These are phyloP conservation scores for Salarias fasciatus DNA, from an alignment of 2,797 vertebrate genomes.

Conservation along the genomic window DNA sequence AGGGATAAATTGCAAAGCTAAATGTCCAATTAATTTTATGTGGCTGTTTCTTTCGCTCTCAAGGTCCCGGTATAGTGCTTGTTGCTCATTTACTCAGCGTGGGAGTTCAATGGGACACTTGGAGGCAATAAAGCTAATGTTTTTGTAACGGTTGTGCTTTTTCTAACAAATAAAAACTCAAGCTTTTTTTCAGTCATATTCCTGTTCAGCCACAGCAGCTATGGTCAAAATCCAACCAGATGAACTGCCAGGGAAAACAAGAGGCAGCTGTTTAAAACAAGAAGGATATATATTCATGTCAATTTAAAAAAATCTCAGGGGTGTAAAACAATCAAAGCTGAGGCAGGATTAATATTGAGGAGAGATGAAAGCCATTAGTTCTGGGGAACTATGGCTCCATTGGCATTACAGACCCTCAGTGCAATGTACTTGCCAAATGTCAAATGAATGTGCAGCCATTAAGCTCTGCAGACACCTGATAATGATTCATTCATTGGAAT, in stretches of 20 bases:
- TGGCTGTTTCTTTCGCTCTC: not conserved
- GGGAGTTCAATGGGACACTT: not conserved
- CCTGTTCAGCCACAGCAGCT: too few relatives aligned
- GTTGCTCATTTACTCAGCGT: not conserved
- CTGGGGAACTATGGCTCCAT: not conserved
- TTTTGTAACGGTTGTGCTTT: not conserved
- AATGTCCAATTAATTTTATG: conserved; percentile 4
- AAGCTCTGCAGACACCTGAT: too few relatives aligned
- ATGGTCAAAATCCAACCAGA: too few relatives aligned
- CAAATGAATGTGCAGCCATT: too few relatives aligned
- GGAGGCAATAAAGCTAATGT: not conserved
- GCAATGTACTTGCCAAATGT: too few relatives aligned
- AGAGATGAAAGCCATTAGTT: not conserved
- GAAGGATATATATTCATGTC: too few relatives aligned
- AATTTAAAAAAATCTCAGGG: not conserved
- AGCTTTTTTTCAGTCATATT: too few relatives aligned
- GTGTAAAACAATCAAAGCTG: not conserved
- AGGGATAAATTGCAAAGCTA: conserved; percentile 4
- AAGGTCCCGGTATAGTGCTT: not conserved
- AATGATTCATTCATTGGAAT: too few relatives aligned
- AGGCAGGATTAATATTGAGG: not conserved
- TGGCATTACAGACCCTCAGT: not conserved
- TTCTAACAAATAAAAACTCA: not conserved
- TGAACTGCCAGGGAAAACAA: too few relatives aligned
- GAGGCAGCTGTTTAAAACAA: too few relatives aligned